phyloP scores from a whole-genome alignment of 2,888 invertebrate species.

The Acanthococcus lagerstroemiae region DNA sequence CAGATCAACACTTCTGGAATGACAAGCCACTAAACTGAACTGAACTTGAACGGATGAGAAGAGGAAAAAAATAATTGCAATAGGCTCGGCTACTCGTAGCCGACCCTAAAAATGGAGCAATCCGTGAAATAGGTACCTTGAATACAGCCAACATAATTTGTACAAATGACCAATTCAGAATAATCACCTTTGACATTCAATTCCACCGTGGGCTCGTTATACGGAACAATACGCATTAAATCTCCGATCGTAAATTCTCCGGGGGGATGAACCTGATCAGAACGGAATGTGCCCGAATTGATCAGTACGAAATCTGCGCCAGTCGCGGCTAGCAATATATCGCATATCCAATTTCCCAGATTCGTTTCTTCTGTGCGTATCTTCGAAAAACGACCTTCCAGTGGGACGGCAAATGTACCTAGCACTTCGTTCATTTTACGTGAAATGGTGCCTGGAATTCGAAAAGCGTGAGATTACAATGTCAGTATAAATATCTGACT shows the following conservation, averaged over 20 bases:
- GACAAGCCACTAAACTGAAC: neutral
- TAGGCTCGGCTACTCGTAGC: too few species aligned
- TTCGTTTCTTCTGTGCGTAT: constrained; percentile 79
- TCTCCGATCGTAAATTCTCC: constrained; percentile 79
- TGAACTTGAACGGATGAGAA: too few species aligned
- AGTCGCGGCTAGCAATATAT: constrained; percentile 71
- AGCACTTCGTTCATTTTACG: constrained; percentile 74
- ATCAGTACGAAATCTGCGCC: constrained; percentile 75
- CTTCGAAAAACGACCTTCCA: constrained; percentile 73
- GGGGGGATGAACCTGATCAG: constrained; percentile 64
- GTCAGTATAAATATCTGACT: neutral
- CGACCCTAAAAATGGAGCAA: too few species aligned
- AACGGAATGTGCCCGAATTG: constrained; percentile 78
- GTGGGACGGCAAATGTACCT: constrained; percentile 71
- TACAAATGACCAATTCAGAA: too few species aligned
- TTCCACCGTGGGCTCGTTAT: constrained; percentile 72
- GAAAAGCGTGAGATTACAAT: neutral
- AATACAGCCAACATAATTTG: too few species aligned
- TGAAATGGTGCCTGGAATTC: constrained; percentile 57
- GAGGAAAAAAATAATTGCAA: too few species aligned
- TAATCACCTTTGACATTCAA: constrained; percentile 56
- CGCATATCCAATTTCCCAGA: constrained; percentile 73
- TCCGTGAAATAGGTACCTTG: too few species aligned
- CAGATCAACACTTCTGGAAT: neutral
- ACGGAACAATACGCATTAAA: constrained; percentile 70